Evolutionary conservation across 1,140 invertebrate species (phyloP), one percentile per base, ranked within the genome.

Genomic region (Plutomurus gul): DNA sequence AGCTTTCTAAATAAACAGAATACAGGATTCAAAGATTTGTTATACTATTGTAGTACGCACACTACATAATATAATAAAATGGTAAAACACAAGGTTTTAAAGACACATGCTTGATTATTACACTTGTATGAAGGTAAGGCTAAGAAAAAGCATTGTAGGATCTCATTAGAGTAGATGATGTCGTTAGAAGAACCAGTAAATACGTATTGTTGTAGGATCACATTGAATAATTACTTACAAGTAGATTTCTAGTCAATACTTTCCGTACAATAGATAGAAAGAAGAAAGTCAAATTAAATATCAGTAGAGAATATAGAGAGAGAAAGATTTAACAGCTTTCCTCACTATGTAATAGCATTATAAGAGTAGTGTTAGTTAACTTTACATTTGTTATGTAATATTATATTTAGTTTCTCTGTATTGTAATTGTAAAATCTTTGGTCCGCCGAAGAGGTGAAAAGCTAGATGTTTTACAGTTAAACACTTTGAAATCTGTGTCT

Each of bases 401-500:
- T 5, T 60, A 33, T 36, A 33, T 22, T 56, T 56, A 65, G 56
- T 65, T 65, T 65, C 56, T 65, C 56, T 65, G 56, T 40, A 72
- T 71, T 40, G 39, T 18, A 40, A 40, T 72, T 39, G 70, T 72
- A 40, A 43, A 72, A 43, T 37, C 65, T 75, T 75, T 75, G 40
- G 27, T 46, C 27, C 40, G 70, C 71, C 51, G 51, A 60, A 60
- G 51, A 60, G 51, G 51, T 60, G 51, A 60, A 60, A 60, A 60
- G 51, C 51, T 60, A 60, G 51, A 60, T 30, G 51, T 60, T 30
- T 25, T 33, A 30, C 56, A 47, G 60, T 60, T 60, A 60, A 33
- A 60, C 22, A 60, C 51, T 60, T 60, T 80, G 76, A 43, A 81
- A 20, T 82, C 80, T 49, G 56, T 33, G 33, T 60, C 46, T n/a